Conservation (phyloP, 2,113 vertebrate genomes). For the Notarius lentiginosus region DNA sequence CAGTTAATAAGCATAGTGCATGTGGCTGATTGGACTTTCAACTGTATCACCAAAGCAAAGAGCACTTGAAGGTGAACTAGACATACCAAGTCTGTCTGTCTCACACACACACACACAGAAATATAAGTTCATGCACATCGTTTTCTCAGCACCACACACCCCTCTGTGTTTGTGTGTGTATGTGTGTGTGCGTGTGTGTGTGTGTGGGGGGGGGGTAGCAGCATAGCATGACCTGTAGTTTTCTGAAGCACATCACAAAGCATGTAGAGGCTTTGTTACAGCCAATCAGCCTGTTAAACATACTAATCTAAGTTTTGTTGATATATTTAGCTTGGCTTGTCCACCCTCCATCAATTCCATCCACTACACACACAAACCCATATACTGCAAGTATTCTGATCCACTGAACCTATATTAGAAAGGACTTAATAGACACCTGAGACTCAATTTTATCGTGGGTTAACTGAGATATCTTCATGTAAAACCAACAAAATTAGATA, state of each 20-base stretch:
- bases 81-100: neutral
- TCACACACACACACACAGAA: conserved; percentile 6
- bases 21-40: conserved; percentile 28
- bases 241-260: conserved; percentile 6
- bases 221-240: neutral
- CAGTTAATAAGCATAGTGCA: conserved; percentile 40
- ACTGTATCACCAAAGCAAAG: neutral
- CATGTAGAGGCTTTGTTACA: neutral
- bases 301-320: conserved; percentile 12
- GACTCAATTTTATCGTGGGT: neutral
- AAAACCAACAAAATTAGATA: neutral
- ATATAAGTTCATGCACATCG: neutral
- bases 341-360: neutral
- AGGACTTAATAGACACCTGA: neutral
- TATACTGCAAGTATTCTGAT: neutral
- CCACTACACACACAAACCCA: neutral
- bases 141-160: neutral
- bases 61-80: neutral
- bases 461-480: neutral
- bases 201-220: too few relatives aligned
- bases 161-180: neutral
- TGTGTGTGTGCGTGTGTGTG: neutral
- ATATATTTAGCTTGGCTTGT: conserved; percentile 7
- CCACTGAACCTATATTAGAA: neutral
- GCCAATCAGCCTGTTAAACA: conserved; percentile 16